These are phyloP conservation scores for Illadopsis cleaveri DNA, from an alignment of 2,113 vertebrate genomes.

Conservation along the genomic window DNA sequence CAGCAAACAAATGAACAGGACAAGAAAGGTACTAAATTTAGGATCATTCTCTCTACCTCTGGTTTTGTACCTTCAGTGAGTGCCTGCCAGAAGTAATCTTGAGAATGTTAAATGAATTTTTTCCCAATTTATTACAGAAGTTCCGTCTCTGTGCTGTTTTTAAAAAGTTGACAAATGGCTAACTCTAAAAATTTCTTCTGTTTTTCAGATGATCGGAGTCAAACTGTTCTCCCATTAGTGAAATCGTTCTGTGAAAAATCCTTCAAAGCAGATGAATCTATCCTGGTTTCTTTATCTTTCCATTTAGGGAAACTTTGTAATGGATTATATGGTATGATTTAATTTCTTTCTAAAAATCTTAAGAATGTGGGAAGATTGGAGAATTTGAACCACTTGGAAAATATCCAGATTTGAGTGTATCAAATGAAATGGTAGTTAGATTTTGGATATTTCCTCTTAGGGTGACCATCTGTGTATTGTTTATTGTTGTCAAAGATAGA, in stretches of 20 bases:
- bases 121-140: not conserved
- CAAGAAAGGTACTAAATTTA: not conserved
- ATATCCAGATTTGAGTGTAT: not conserved
- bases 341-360: not conserved
- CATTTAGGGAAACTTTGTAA: slow-evolving; percentile 93
- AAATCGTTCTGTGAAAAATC: slow-evolving; percentile 90
- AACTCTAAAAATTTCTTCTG: slow-evolving; percentile 22
- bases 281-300: slow-evolving; percentile 88
- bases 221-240: slow-evolving; percentile 86
- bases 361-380: not conserved
- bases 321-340: slow-evolving; percentile 86
- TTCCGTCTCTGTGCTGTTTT: not conserved
- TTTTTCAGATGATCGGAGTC: slow-evolving; percentile 85
- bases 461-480: not conserved
- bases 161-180: not conserved
- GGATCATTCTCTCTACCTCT: not conserved
- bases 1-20: not conserved
- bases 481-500: not conserved
- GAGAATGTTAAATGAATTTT: not conserved
- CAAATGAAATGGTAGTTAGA: not conserved
- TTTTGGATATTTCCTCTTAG: not conserved
- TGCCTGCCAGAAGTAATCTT: not conserved
- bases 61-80: not conserved
- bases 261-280: slow-evolving; percentile 88
- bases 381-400: not conserved